Base-by-base conservation (phyloP, 2,113 vertebrate genomes). In the Eidolon helvum region DNA sequence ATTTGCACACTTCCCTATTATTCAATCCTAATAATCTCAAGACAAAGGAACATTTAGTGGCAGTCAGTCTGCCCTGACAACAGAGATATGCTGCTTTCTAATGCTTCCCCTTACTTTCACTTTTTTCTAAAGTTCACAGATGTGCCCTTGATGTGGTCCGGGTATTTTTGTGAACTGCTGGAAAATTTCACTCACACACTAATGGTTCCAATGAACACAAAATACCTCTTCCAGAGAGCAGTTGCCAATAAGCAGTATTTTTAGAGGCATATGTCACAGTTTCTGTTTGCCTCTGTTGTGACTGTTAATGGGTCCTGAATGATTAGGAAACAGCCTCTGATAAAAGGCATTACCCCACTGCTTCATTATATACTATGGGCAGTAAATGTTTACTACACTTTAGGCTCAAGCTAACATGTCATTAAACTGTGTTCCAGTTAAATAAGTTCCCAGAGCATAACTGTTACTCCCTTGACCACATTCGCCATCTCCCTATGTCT, bases 221-320 rank as follows among this genome's bases (percentile, higher is more conserved):
- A 98, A 98, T 98, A 94, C 91, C 85, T 96, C 93, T 97, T 98
- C 94, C 97, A 89, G 80, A 93, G 96, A 97, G 72, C 92, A 97
- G 88, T 98, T 98, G 98, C 98, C 98, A 98, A 98, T 96, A 98
- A 98, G 98, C 96, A 80, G 71, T 98, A 98, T 98, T 98, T 99
- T 98, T 98, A 98, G 98, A 94, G 80, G 77, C 95, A 94, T 93
- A 85, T 98, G 97, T 98, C 98, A 96, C 98, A 97, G 97, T 98
- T 98, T 98, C 98, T 98, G 87, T 98, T 98, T 98, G 95, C 96
- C 83, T 98, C 97, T 59, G 0, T 98, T 63, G 72, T 98, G 97
- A 98, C 97, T 97, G 87, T 98, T 98, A 98, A 98, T 97, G 94
- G 97, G 88, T 86, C 96, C 94, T 91, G 87, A 97, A 97, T 96